Percentiles rank a stretch among this genome's conserved stretches.
These are phyloP conservation scores for Leucophenga maculata DNA, from an alignment of 2,888 invertebrate species.

Conservation along the genomic window DNA sequence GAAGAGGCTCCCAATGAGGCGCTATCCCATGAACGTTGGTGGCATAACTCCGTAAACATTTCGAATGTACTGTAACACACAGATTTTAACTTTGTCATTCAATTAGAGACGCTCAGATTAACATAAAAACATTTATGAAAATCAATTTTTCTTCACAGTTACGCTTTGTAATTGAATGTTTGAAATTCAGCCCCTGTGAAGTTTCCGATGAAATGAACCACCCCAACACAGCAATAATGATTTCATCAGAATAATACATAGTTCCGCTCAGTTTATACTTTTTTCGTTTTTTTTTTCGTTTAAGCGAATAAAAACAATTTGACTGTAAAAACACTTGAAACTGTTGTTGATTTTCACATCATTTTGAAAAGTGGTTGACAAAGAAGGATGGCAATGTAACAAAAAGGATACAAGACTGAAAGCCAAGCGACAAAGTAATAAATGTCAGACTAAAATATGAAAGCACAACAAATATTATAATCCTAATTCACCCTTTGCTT, in stretches of 20 bases:
- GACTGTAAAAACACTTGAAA: slow-evolving; percentile 61
- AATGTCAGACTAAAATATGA: slow-evolving; percentile 56
- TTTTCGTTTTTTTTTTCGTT: slow-evolving; percentile 40
- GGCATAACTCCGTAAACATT: no score
- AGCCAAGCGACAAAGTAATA: slow-evolving; percentile 42
- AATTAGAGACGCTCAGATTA: slow-evolving; percentile 14
- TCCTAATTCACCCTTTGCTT: slow-evolving; percentile 54
- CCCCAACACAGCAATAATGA: slow-evolving; percentile 33
- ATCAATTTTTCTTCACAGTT: slow-evolving; percentile 2
- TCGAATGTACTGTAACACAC: not conserved
- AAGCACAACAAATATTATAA: slow-evolving; percentile 49
- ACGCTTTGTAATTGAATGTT: slow-evolving; percentile 5
- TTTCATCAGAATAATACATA: slow-evolving; percentile 29
- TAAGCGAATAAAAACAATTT: slow-evolving; percentile 63
- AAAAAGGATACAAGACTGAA: slow-evolving; percentile 9
- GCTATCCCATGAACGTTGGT: no score
- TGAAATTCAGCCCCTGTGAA: not conserved
- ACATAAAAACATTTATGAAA: slow-evolving; percentile 7
- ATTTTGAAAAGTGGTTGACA: slow-evolving; percentile 36
- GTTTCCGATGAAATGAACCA: not conserved
- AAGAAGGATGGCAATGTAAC: slow-evolving; percentile 32
- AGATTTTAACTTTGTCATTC: slow-evolving; percentile 5
- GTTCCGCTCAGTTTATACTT: slow-evolving; percentile 44
- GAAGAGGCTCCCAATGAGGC: no score
- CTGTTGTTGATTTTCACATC: slow-evolving; percentile 55